Evolutionary conservation across 2,888 invertebrate species (phyloP).

Genomic region (Encarsia formosa): DNA sequence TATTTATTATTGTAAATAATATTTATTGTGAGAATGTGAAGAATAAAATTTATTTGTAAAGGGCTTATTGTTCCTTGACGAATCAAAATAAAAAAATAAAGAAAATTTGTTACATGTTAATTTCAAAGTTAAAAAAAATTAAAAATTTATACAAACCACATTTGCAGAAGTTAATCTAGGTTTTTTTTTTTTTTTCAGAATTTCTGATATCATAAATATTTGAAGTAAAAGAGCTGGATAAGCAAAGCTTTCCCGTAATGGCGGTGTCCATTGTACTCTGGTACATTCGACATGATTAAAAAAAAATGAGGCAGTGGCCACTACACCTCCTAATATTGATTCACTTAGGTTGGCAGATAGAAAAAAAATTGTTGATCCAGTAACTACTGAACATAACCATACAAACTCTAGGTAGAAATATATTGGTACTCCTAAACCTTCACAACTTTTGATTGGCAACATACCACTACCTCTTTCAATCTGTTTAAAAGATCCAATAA

Average conservation of each 20-base stretch:
- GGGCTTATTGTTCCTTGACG: too few relatives aligned
- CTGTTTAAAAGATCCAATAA: conserved; percentile 33
- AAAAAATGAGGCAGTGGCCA: conserved; percentile 70
- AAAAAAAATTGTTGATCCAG: conserved; percentile 64
- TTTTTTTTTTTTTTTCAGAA: conserved; percentile 31
- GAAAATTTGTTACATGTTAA: too few relatives aligned
- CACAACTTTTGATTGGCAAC: conserved; percentile 67
- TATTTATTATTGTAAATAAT: too few relatives aligned
- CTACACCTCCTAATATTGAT: conserved; percentile 68
- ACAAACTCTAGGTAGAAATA: conserved; percentile 78
- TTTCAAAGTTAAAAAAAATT: not conserved
- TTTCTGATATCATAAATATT: conserved; percentile 60
- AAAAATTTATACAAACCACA: conserved; percentile 30
- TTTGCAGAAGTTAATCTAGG: conserved; percentile 26
- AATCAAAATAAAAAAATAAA: too few relatives aligned
- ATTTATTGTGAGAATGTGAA: too few relatives aligned
- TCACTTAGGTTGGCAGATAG: conserved; percentile 66
- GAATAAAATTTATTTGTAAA: too few relatives aligned
- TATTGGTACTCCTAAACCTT: conserved; percentile 74
- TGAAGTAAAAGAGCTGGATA: conserved; percentile 76
- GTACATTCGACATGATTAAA: conserved; percentile 82
- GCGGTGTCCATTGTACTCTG: conserved; percentile 81
- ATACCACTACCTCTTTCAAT: conserved; percentile 62
- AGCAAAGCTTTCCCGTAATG: conserved; percentile 81
- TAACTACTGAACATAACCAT: conserved; percentile 71